Evolutionary conservation across 2,113 vertebrate species (phyloP).

Genomic region (Scolopax mira): DNA sequence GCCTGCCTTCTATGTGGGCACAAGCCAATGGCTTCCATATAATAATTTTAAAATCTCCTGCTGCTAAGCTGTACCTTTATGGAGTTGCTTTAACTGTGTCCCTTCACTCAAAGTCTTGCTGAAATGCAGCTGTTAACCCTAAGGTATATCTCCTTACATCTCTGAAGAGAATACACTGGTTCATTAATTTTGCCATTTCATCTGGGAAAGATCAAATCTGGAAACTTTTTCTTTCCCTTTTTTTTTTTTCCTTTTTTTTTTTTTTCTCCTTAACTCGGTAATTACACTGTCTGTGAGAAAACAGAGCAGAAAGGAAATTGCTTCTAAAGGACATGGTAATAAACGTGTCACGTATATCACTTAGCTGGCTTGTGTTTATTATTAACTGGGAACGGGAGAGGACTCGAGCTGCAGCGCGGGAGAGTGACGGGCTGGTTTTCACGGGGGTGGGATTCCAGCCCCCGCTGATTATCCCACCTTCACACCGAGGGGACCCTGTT

Average conservation of each 20-base stretch:
- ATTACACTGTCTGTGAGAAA: constrained; percentile 58
- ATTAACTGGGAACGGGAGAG: constrained; percentile 25
- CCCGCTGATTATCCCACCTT: neutral
- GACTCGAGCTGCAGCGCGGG: rapidly evolving
- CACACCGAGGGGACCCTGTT: neutral
- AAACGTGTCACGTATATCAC: constrained; percentile 47
- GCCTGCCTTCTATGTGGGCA: neutral
- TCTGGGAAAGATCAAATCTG: constrained; percentile 60
- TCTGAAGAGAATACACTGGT: constrained; percentile 3
- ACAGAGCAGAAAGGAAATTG: constrained; percentile 62
- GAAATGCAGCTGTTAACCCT: constrained; percentile 47
- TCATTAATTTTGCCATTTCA: constrained; percentile 54
- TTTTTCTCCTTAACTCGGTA: constrained; percentile 28
- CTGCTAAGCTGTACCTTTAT: neutral
- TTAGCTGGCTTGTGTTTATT: constrained; percentile 31
- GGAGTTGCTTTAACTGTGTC: neutral
- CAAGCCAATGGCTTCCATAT: neutral
- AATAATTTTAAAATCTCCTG: neutral
- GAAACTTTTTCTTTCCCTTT: neutral
- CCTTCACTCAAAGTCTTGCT: constrained; percentile 23
- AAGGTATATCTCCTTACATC: constrained; percentile 4
- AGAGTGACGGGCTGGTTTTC: neutral
- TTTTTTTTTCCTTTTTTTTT: neutral
- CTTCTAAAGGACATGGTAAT: constrained; percentile 50
- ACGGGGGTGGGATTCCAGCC: neutral